Percentiles rank a stretch among this genome's conserved stretches.
phyloP scores from a whole-genome alignment of 2,797 vertebrate species.

The Leptatherina wallacei region DNA sequence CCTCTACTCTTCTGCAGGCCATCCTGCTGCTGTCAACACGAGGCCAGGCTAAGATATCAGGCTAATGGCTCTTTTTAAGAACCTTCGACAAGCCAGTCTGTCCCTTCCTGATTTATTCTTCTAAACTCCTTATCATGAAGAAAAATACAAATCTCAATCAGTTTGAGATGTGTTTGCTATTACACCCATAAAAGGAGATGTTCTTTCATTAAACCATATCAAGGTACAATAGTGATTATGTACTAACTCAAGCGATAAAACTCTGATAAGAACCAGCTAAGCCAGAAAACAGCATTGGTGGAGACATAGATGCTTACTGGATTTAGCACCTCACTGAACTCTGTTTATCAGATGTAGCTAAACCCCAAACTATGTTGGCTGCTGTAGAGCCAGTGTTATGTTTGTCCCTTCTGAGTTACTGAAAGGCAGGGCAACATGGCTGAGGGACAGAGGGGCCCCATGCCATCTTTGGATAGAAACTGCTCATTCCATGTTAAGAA shows the following conservation, averaged over 20 bases:
- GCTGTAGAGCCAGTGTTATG: neutral
- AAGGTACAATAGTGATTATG: neutral
- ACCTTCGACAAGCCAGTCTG: constrained; percentile 15
- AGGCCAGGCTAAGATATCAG: constrained; percentile 30
- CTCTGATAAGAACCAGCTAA: neutral
- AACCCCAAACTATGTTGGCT: neutral
- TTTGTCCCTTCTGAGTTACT: neutral
- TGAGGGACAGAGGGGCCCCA: neutral
- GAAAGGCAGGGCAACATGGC: neutral
- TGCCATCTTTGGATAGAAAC: neutral
- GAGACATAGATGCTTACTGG: neutral
- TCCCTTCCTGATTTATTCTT: neutral
- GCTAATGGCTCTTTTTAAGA: constrained; percentile 31
- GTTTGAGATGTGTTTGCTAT: too few relatives aligned
- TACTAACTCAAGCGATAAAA: neutral
- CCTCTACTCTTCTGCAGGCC: constrained; percentile 49
- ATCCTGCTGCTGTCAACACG: constrained; percentile 48
- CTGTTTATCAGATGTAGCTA: neutral
- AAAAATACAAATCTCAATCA: neutral
- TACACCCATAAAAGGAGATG: neutral
- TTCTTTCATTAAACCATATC: neutral
- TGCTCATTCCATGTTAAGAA: neutral
- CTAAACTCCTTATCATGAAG: neutral
- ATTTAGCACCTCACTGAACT: neutral
- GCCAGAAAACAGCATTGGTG: neutral